Evolutionary conservation across 2,797 vertebrate genomes (phyloP).

Genomic region (Chloroceryle inda): DNA sequence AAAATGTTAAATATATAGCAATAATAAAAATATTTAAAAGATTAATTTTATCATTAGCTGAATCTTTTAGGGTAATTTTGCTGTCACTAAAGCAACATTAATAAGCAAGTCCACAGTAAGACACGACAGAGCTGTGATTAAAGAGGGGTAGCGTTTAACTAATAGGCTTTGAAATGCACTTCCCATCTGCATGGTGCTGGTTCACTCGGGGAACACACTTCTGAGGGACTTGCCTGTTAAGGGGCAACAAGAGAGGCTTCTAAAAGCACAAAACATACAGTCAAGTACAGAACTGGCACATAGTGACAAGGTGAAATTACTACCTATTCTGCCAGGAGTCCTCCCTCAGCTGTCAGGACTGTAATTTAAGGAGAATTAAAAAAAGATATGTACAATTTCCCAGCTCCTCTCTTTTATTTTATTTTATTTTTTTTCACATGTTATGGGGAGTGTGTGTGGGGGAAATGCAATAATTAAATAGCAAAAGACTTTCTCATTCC

Average conservation of each 20-base stretch:
- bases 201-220: not conserved
- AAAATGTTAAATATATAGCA: not conserved
- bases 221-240: not conserved
- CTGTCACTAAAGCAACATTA: not conserved
- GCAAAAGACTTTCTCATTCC: not conserved
- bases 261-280: not conserved
- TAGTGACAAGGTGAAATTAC: not conserved
- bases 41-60: constrained; percentile 1
- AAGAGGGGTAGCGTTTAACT: not conserved
- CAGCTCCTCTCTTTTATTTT: not conserved
- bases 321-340: not conserved
- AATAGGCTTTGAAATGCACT: not conserved
- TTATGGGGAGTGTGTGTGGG: not conserved
- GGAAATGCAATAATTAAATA: not conserved
- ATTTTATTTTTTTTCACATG: not conserved
- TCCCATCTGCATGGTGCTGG: not conserved
- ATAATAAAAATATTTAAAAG: not conserved
- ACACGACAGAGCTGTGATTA: not conserved
- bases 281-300: not conserved
- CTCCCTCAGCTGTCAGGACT: not conserved
- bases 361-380: constrained; percentile 16
- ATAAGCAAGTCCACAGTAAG: not conserved
- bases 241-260: not conserved
- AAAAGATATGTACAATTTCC: not conserved
- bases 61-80: constrained; percentile 26